Percentiles rank a stretch among this genome's conserved stretches.
Evolutionary conservation across 2,888 invertebrate species (phyloP).

Genomic region (Eupelmus urozonus): DNA sequence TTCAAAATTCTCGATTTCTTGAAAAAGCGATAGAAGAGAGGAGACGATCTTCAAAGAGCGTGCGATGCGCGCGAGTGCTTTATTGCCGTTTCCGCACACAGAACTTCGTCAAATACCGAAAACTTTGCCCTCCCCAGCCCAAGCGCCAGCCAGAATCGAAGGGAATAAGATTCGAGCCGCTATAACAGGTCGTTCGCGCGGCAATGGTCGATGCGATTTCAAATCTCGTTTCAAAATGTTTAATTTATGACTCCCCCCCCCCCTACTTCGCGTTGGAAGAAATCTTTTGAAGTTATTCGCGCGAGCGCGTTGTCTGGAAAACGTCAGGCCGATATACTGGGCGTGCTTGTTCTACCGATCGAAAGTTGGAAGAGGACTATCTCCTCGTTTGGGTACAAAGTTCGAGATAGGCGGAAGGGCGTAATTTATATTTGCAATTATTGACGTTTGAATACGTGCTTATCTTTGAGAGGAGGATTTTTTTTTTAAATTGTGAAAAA

Average conservation of each 20-base stretch:
- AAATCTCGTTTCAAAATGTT: constrained; percentile 55
- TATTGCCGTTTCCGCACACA: constrained; percentile 66
- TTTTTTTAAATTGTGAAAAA: no score
- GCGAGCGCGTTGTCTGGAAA: constrained; percentile 18
- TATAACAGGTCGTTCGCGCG: constrained; percentile 26
- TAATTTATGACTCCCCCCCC: constrained; percentile 51
- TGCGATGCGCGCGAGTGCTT: constrained; percentile 54
- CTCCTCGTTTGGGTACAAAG: no score
- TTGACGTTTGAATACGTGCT: background rate
- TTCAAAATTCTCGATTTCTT: no score
- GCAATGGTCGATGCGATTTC: constrained; percentile 28
- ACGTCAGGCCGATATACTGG: constrained; percentile 5
- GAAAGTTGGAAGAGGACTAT: no score
- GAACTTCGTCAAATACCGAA: constrained; percentile 65
- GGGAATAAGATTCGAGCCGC: constrained; percentile 8
- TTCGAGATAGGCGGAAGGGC: no score
- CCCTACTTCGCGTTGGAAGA: background rate
- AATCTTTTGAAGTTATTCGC: constrained; percentile 18
- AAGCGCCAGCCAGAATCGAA: background rate
- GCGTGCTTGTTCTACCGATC: no score
- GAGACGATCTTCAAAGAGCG: no score
- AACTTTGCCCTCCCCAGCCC: constrained; percentile 11
- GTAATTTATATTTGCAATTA: background rate
- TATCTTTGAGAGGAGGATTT: no score
- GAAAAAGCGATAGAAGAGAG: no score